Percentiles rank a stretch among this genome's conserved stretches.
phyloP scores from a whole-genome alignment of 2,113 vertebrate genomes.

The Xenopus tropicalis region DNA sequence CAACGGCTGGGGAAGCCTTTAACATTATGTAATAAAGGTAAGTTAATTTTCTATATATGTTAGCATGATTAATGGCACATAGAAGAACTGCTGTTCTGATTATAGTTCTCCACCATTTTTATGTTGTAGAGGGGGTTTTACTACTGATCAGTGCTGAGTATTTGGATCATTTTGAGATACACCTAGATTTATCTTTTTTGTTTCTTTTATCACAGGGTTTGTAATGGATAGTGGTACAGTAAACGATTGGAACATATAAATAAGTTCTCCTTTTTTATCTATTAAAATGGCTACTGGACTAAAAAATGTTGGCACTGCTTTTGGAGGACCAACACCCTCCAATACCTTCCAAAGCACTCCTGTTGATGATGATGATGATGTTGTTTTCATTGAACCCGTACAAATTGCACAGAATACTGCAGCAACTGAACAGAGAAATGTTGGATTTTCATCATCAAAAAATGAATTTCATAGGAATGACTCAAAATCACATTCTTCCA shows the following conservation, averaged over 20 bases:
- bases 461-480: slow-evolving; percentile 70
- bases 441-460: slow-evolving; percentile 62
- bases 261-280: slow-evolving; percentile 61
- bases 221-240: slow-evolving; percentile 79
- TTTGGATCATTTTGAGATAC: no score
- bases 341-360: slow-evolving; percentile 67
- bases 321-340: slow-evolving; percentile 64
- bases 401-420: slow-evolving; percentile 62
- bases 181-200: no score
- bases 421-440: slow-evolving; percentile 60
- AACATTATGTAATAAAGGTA: not conserved
- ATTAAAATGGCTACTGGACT: slow-evolving; percentile 81
- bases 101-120: no score
- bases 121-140: no score
- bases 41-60: not conserved
- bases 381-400: slow-evolving; percentile 85
- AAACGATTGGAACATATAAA: slow-evolving; percentile 71
- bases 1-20: not conserved
- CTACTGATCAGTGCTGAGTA: no score
- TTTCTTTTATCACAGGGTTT: slow-evolving; percentile 25
- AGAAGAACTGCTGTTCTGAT: no score
- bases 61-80: no score
- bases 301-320: slow-evolving; percentile 73
- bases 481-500: slow-evolving; percentile 63
- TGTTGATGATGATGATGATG: slow-evolving; percentile 77